phyloP scores from a whole-genome alignment of 2,113 vertebrate genomes.

The Microcebus ravelobensis region DNA sequence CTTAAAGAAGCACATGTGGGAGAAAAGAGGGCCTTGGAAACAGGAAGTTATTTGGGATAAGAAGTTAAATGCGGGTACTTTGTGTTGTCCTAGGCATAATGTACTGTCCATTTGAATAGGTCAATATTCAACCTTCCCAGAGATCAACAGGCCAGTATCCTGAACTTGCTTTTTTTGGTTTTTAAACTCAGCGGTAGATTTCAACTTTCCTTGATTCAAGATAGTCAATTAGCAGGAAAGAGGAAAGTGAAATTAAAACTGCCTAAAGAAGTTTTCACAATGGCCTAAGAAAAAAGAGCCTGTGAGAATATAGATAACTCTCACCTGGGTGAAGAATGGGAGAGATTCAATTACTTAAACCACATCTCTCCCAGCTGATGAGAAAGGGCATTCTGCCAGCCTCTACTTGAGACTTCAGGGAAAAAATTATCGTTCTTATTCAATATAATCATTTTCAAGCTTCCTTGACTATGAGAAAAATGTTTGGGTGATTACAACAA shows the following conservation, averaged over 20 bases:
- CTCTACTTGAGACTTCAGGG: not conserved
- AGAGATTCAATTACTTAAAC: not conserved
- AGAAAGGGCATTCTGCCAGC: conserved; percentile 50
- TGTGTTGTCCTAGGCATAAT: conserved; percentile 26
- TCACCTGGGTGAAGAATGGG: not conserved
- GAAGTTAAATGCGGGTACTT: conserved; percentile 52
- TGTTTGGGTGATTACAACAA: not conserved
- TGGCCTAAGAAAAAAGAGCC: not conserved
- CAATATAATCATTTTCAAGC: not conserved
- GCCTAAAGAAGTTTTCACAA: conserved; percentile 3
- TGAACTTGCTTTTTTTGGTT: conserved; percentile 28
- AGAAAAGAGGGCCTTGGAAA: not conserved
- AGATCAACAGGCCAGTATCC: conserved; percentile 53
- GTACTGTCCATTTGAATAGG: conserved; percentile 39
- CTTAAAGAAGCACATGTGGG: not conserved
- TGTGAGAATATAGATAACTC: not conserved
- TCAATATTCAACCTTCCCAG: conserved; percentile 35
- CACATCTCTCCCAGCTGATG: not conserved
- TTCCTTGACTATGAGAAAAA: not conserved
- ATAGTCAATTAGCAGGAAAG: not conserved
- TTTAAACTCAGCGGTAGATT: not conserved
- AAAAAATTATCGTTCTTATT: not conserved
- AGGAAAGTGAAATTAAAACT: conserved; percentile 21
- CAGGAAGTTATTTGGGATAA: conserved; percentile 9
- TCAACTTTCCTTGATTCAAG: conserved; percentile 4